Conservation (phyloP, 2,888 invertebrate genomes). For the Stenolophus ochropezus region DNA sequence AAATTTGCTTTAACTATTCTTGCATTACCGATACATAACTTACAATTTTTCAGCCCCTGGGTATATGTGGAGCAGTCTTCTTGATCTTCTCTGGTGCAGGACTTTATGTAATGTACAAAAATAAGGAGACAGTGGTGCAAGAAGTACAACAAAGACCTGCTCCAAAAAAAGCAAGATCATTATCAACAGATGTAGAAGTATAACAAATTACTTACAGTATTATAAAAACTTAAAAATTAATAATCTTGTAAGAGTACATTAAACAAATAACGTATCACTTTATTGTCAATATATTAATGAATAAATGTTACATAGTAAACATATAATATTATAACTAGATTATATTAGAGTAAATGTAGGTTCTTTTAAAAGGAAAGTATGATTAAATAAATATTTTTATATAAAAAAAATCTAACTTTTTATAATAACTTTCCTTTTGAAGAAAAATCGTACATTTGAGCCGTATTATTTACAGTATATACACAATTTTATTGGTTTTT, state of each 20-base stretch:
- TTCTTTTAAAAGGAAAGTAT: slow-evolving; percentile 59
- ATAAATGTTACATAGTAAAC: slow-evolving; percentile 59
- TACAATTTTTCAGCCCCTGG: slow-evolving; percentile 42
- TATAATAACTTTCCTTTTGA: slow-evolving; percentile 57
- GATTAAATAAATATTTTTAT: slow-evolving; percentile 45
- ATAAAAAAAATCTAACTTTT: slow-evolving; percentile 33
- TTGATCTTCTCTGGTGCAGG: slow-evolving; percentile 40
- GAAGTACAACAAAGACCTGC: background rate
- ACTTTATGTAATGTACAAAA: slow-evolving; percentile 45
- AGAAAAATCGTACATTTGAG: slow-evolving; percentile 60
- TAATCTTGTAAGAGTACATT: slow-evolving; percentile 51
- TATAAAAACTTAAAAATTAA: slow-evolving; percentile 25
- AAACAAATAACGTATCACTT: slow-evolving; percentile 60
- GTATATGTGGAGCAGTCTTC: slow-evolving; percentile 45
- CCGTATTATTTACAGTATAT: slow-evolving; percentile 55
- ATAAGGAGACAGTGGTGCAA: slow-evolving; percentile 42
- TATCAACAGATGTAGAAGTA: background rate
- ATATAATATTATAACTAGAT: slow-evolving; percentile 60
- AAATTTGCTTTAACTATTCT: too few relatives aligned
- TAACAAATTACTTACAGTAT: slow-evolving; percentile 4
- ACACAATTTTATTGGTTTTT: slow-evolving; percentile 54
- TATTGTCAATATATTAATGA: slow-evolving; percentile 61
- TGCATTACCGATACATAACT: too few relatives aligned
- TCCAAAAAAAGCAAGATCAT: background rate
- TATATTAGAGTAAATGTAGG: slow-evolving; percentile 57